Conservation (phyloP, 1,140 invertebrate genomes). For the Phymorhynchus buccinoides region DNA sequence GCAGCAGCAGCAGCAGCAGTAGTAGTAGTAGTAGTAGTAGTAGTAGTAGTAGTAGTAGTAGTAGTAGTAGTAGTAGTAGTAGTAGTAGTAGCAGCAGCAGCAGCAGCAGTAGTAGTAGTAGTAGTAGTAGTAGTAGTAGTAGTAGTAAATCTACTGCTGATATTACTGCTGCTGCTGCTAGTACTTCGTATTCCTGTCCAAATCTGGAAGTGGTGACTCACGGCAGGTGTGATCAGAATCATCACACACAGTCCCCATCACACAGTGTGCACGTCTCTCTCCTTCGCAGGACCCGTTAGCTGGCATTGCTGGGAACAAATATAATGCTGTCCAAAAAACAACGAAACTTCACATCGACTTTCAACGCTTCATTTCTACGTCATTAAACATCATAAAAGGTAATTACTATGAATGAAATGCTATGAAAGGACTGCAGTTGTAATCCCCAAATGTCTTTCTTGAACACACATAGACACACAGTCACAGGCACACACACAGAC, state of each 20-base stretch:
- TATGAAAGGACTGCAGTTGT: no score
- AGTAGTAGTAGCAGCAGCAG: neutral
- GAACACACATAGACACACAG: no score
- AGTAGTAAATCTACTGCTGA: neutral
- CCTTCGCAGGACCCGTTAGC: no score
- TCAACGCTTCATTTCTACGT: no score
- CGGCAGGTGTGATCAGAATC: neutral
- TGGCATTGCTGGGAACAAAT: no score
- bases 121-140: neutral
- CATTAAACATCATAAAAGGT: no score
- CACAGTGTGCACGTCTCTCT: no score
- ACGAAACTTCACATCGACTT: no score
- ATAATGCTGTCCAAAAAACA: no score
- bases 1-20: constrained; percentile 8
- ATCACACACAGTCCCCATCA: neutral
- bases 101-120: neutral
- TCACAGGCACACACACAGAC: no score
- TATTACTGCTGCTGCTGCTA: constrained; percentile 18
- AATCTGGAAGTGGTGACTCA: neutral
- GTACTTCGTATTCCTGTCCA: neutral
- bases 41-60: constrained; percentile 12
- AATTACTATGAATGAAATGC: no score
- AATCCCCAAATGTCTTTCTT: no score
- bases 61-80: constrained; percentile 20
- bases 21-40: constrained; percentile 5